A percentile compares a stretch with the other conserved stretches of the same genome.
These are phyloP conservation scores for Oscheius myriophilus DNA, from an alignment of 2,888 invertebrate species.

Conservation along the genomic window DNA sequence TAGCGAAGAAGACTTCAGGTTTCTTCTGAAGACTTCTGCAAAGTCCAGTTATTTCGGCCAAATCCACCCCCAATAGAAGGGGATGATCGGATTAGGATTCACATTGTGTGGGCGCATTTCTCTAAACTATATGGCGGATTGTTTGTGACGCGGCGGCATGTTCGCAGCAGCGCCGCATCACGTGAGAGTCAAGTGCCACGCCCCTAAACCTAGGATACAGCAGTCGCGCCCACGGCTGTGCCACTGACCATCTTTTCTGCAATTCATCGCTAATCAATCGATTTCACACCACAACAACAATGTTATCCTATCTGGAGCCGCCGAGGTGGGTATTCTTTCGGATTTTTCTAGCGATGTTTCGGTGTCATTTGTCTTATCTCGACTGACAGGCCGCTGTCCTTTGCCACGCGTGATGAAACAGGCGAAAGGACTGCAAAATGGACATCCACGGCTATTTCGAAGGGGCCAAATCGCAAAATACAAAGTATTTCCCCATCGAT, in stretches of 20 bases:
- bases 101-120: constrained; percentile 4
- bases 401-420: too few species aligned
- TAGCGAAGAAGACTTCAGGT: background rate
- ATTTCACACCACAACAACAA: background rate
- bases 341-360: background rate
- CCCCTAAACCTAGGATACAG: constrained; percentile 31
- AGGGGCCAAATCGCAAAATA: too few species aligned
- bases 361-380: too few species aligned
- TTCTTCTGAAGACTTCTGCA: background rate
- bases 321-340: constrained; percentile 13
- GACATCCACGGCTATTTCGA: too few species aligned
- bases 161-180: constrained; percentile 31
- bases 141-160: constrained; percentile 26
- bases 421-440: too few species aligned
- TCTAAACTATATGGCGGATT: constrained; percentile 25
- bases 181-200: constrained; percentile 33
- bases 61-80: background rate
- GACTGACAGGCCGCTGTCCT: too few species aligned
- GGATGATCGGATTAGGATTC: background rate
- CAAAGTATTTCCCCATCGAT: too few species aligned
- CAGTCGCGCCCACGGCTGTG: constrained; percentile 13
- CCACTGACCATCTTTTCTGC: background rate
- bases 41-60: background rate
- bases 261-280: constrained; percentile 5
- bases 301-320: constrained; percentile 23